Percentiles rank a stretch among this genome's conserved stretches.
Conservation (phyloP, 2,113 vertebrate genomes). For the Ursus arctos region DNA sequence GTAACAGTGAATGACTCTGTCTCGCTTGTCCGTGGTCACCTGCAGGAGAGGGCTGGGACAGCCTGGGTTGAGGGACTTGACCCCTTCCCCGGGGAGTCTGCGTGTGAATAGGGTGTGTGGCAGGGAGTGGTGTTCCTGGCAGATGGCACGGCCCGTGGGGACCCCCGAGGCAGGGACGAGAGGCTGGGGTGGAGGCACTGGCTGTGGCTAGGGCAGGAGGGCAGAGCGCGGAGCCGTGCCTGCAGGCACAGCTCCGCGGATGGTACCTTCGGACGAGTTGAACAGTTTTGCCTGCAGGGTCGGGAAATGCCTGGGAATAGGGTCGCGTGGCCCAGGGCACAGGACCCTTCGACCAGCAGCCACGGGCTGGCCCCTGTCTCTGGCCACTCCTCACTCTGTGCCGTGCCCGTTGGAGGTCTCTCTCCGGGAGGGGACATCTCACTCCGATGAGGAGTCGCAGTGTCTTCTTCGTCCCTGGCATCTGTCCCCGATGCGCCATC, state of each 20-base stretch:
- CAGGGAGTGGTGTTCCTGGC: neutral
- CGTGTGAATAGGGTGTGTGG: rapidly evolving
- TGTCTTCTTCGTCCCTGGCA: slow-evolving; percentile 56
- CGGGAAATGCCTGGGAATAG: neutral
- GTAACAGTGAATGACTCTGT: rapidly evolving
- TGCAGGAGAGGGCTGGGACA: neutral
- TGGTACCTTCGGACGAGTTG: neutral
- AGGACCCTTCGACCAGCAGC: neutral
- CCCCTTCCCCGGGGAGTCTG: neutral
- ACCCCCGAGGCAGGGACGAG: neutral
- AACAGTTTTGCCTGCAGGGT: neutral
- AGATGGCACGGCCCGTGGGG: rapidly evolving
- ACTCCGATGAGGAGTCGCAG: neutral
- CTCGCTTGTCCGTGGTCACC: rapidly evolving
- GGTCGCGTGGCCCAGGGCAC: rapidly evolving
- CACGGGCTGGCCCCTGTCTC: rapidly evolving
- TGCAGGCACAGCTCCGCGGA: too few relatives aligned
- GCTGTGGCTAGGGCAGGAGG: neutral
- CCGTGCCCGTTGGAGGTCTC: neutral
- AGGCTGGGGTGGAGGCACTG: rapidly evolving
- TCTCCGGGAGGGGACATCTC: neutral
- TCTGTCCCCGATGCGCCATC: slow-evolving; percentile 64
- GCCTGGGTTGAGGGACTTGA: rapidly evolving
- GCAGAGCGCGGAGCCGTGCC: rapidly evolving
- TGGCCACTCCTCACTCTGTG: rapidly evolving